Evolutionary conservation across 2,888 invertebrate genomes (phyloP).

Genomic region (Tachina fera): DNA sequence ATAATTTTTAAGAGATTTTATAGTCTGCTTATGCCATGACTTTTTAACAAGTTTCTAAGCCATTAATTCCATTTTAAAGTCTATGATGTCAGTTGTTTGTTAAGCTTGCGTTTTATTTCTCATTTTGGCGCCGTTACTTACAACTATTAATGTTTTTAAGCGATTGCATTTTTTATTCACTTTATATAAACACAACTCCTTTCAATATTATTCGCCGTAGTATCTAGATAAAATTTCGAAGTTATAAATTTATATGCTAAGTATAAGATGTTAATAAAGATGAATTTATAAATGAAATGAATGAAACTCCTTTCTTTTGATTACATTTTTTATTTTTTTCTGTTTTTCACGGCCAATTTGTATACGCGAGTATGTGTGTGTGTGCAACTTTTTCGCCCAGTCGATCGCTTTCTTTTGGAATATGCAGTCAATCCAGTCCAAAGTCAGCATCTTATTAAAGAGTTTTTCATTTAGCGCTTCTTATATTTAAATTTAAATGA

Average conservation of each 20-base stretch:
- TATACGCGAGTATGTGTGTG: neutral
- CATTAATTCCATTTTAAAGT: neutral
- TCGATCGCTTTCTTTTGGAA: slow-evolving; percentile 77
- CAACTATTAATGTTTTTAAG: slow-evolving; percentile 31
- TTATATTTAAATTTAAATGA: too few species aligned
- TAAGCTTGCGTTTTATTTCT: slow-evolving; percentile 5
- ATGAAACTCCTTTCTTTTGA: slow-evolving; percentile 17
- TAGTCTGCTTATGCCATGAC: neutral
- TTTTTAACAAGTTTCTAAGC: slow-evolving; percentile 1
- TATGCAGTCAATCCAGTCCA: slow-evolving; percentile 79
- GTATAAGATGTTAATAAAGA: too few species aligned
- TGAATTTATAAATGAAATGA: too few species aligned
- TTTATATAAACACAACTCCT: slow-evolving; percentile 10
- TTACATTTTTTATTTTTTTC: slow-evolving; percentile 36
- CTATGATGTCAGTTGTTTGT: neutral
- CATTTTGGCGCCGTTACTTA: slow-evolving; percentile 48
- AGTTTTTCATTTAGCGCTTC: too few species aligned
- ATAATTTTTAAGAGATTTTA: neutral
- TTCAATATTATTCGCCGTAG: too few species aligned
- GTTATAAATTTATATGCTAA: too few species aligned
- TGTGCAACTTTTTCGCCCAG: neutral
- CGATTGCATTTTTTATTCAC: slow-evolving; percentile 7
- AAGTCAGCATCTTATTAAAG: slow-evolving; percentile 33
- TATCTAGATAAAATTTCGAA: too few species aligned
- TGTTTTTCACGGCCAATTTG: slow-evolving; percentile 33